Evolutionary conservation across 2,113 vertebrate genomes (phyloP).

Genomic region (Cervus canadensis): DNA sequence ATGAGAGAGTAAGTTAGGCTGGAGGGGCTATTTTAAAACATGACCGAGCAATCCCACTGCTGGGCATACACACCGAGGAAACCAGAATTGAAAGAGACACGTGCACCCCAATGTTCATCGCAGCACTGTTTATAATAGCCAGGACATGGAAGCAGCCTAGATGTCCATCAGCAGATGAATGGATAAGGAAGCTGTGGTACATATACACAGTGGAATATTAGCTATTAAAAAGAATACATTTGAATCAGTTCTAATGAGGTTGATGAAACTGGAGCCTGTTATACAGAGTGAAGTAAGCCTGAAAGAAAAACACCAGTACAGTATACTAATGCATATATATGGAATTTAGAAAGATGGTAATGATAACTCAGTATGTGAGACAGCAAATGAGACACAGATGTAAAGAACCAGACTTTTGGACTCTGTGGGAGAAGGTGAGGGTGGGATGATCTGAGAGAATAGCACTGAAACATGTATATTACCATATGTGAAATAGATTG

Average conservation of each 20-base stretch:
- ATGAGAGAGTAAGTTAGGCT: not conserved
- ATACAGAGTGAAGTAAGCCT: not conserved
- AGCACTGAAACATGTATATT: not conserved
- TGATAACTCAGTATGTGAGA: accelerated
- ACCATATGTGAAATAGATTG: not conserved
- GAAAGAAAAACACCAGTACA: not conserved
- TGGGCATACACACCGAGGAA: not conserved
- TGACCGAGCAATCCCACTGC: not conserved
- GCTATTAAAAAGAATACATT: not conserved
- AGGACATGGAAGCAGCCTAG: not conserved
- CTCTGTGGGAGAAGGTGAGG: not conserved
- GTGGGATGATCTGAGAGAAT: not conserved
- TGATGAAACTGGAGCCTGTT: not conserved
- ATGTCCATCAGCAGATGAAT: not conserved
- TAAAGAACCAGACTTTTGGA: not conserved
- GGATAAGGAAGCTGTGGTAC: not conserved
- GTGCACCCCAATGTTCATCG: accelerated
- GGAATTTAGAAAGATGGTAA: not conserved
- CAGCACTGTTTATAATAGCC: not conserved
- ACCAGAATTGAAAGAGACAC: not conserved
- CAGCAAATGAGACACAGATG: not conserved
- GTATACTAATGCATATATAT: not conserved
- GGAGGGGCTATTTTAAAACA: not conserved
- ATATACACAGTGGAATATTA: not conserved
- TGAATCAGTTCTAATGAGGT: not conserved